A percentile compares a stretch with the other conserved stretches of the same genome.
These are phyloP conservation scores for Allygus modestus DNA, from an alignment of 2,888 invertebrate species.

Conservation along the genomic window DNA sequence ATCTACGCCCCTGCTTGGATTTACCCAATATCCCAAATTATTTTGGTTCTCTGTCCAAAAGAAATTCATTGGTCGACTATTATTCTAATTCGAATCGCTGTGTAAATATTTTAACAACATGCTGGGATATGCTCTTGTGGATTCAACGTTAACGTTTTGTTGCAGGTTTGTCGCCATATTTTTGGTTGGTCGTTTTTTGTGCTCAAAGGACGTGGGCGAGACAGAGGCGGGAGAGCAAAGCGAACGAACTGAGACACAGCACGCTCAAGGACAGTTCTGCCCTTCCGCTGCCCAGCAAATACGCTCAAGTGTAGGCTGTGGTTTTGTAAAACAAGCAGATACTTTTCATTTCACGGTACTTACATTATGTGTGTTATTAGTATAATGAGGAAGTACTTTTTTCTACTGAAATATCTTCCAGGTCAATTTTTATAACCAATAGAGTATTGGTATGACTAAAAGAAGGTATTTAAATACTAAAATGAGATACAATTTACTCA, in stretches of 20 bases:
- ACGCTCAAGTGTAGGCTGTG: slow-evolving; percentile 62
- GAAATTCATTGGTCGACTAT: too few relatives aligned
- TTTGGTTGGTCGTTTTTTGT: slow-evolving; percentile 69
- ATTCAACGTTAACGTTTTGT: background rate
- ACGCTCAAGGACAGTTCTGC: slow-evolving; percentile 65
- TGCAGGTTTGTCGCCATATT: slow-evolving; percentile 68
- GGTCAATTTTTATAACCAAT: background rate
- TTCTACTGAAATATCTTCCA: slow-evolving; percentile 16
- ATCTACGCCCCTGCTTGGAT: too few relatives aligned
- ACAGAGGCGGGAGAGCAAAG: slow-evolving; percentile 66
- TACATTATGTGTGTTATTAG: background rate
- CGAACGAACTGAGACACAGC: slow-evolving; percentile 66
- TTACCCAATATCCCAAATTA: too few relatives aligned
- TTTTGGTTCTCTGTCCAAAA: too few relatives aligned
- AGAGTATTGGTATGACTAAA: too few relatives aligned
- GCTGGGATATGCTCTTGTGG: too few relatives aligned
- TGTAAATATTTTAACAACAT: too few relatives aligned
- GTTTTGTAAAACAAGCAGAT: too few relatives aligned
- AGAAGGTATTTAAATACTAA: too few relatives aligned
- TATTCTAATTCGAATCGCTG: too few relatives aligned
- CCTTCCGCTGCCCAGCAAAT: slow-evolving; percentile 61
- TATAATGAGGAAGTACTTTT: background rate
- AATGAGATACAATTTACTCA: too few relatives aligned
- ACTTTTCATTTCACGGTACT: background rate
- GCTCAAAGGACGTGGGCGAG: slow-evolving; percentile 68